Evolutionary conservation across 2,113 vertebrate species (phyloP).

Genomic region (Mirza zaza): DNA sequence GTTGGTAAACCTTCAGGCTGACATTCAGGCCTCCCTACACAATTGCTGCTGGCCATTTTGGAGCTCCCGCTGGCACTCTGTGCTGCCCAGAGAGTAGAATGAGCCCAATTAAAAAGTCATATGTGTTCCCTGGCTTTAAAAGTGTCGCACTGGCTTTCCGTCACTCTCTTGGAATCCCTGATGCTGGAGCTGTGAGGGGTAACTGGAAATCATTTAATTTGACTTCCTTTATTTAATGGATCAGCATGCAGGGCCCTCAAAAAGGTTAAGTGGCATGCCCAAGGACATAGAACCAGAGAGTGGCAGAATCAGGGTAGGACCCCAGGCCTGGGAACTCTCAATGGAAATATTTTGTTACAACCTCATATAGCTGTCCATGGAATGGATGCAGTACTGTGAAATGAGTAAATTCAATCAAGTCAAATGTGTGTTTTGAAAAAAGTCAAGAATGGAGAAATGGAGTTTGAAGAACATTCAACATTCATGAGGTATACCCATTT

Average conservation of each 20-base stretch:
- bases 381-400: neutral
- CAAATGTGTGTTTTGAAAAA: constrained; percentile 68
- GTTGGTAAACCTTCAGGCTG: neutral
- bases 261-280: neutral
- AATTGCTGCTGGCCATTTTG: neutral
- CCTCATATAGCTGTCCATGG: neutral
- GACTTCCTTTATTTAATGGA: neutral
- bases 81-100: neutral
- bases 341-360: neutral
- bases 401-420: constrained; percentile 42
- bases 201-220: neutral
- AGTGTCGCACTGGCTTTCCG: neutral
- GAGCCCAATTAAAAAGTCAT: constrained; percentile 45
- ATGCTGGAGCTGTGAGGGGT: neutral
- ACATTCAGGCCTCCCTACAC: neutral
- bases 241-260: neutral
- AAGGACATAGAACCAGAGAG: neutral
- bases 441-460: constrained; percentile 77
- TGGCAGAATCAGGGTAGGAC: constrained; percentile 46
- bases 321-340: neutral
- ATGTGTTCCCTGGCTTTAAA: constrained; percentile 12
- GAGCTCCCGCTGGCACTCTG: neutral
- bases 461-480: constrained; percentile 84
- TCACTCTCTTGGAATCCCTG: neutral
- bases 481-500: constrained; percentile 78